A percentile compares a stretch with the other conserved stretches of the same genome.
Conservation (phyloP, 2,113 vertebrate species). For the Leptosomus discolor region DNA sequence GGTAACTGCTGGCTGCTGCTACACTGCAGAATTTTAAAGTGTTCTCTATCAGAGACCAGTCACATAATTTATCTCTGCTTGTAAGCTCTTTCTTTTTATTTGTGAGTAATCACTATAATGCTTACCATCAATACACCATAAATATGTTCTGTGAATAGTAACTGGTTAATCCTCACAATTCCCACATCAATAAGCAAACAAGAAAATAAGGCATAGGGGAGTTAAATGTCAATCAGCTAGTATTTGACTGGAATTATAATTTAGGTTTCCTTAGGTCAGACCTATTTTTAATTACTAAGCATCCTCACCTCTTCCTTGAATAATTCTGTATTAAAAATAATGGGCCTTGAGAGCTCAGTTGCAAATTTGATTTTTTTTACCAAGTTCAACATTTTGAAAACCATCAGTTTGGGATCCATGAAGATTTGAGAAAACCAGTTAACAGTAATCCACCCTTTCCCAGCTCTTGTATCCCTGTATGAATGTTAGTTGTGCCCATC, state of each 20-base stretch:
- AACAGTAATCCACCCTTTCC: neutral
- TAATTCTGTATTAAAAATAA: neutral
- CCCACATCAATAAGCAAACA: neutral
- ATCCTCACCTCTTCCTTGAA: neutral
- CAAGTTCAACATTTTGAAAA: neutral
- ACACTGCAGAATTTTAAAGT: neutral
- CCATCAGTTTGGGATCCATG: neutral
- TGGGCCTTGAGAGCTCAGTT: neutral
- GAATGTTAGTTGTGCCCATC: neutral
- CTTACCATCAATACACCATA: neutral
- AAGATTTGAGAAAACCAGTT: neutral
- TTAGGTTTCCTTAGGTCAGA: neutral
- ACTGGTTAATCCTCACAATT: neutral
- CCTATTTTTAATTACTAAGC: neutral
- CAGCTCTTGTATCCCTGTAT: neutral
- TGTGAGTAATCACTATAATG: neutral
- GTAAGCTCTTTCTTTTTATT: neutral
- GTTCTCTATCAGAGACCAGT: neutral
- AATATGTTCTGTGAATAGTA: neutral
- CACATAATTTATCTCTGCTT: neutral
- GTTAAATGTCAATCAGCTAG: neutral
- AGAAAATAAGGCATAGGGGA: neutral
- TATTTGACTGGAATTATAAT: neutral
- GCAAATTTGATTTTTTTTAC: neutral
- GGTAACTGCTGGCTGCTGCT: neutral